A percentile compares a stretch with the other conserved stretches of the same genome.
Evolutionary conservation across 2,888 invertebrate genomes (phyloP).

Genomic region (Acanthosepion esculentum): DNA sequence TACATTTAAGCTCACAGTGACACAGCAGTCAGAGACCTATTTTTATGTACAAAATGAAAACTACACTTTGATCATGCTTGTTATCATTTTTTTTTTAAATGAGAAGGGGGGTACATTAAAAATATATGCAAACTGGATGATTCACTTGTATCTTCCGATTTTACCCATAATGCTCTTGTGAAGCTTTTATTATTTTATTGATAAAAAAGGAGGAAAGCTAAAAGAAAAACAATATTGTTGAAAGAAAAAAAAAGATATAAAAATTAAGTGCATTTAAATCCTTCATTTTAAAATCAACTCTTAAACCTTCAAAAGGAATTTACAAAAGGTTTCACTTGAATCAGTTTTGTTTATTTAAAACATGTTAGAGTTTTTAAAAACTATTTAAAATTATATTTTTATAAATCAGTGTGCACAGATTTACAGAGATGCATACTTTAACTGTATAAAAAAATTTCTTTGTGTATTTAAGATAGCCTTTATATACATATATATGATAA

Average conservation of each 20-base stretch:
- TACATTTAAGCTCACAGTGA: too few species aligned
- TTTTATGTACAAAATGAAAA: too few species aligned
- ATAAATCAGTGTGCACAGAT: neutral
- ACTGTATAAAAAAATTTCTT: neutral
- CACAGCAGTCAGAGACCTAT: too few species aligned
- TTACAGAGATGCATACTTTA: neutral
- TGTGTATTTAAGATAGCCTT: neutral
- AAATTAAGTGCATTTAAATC: neutral
- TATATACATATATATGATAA: neutral
- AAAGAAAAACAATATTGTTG: too few species aligned
- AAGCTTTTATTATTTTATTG: neutral
- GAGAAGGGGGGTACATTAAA: neutral
- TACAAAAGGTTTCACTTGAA: neutral
- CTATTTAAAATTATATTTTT: neutral
- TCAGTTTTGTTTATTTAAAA: slow-evolving; percentile 11
- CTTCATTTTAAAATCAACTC: neutral
- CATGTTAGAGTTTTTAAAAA: neutral
- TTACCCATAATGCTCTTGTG: neutral
- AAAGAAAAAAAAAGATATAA: neutral
- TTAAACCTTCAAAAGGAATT: slow-evolving; percentile 21
- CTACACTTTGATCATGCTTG: neutral
- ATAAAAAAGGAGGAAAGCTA: neutral
- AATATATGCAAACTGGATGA: neutral
- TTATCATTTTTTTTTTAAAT: neutral
- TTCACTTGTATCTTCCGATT: neutral